phyloP scores from a whole-genome alignment of 2,888 invertebrate genomes.

The Machimus rusticus region DNA sequence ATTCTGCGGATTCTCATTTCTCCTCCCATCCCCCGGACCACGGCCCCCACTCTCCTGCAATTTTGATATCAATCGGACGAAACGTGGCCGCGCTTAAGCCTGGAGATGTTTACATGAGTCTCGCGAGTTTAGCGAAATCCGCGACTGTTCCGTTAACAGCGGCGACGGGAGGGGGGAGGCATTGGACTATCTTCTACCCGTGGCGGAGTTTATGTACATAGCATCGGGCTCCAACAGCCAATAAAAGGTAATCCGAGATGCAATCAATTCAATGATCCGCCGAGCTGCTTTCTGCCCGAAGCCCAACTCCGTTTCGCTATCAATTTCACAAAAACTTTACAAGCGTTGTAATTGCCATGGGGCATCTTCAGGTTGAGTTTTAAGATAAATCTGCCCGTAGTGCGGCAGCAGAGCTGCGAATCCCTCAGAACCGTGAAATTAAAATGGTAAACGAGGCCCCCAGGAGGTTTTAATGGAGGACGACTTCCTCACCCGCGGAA shows the following conservation, averaged over 20 bases:
- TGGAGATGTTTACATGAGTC: background rate
- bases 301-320: background rate
- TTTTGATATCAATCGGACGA: background rate
- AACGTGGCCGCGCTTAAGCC: background rate
- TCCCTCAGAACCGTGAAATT: conserved; percentile 35
- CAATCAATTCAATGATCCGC: background rate
- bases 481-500: background rate
- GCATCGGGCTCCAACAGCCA: background rate
- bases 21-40: background rate
- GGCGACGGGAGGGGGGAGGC: background rate
- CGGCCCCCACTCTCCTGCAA: background rate
- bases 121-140: background rate
- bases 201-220: background rate
- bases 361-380: background rate
- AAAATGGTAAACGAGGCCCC: conserved; percentile 25
- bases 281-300: background rate
- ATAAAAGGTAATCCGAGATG: conserved; percentile 10
- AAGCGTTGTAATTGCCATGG: conserved; percentile 2
- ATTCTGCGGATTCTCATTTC: background rate
- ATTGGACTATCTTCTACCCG: background rate
- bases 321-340: conserved; percentile 16
- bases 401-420: conserved; percentile 2
- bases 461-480: background rate
- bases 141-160: background rate
- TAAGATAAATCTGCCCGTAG: background rate